Percentiles rank a stretch among this genome's conserved stretches.
Conservation (phyloP, 2,797 vertebrate genomes). For the Tragopan temminckii region DNA sequence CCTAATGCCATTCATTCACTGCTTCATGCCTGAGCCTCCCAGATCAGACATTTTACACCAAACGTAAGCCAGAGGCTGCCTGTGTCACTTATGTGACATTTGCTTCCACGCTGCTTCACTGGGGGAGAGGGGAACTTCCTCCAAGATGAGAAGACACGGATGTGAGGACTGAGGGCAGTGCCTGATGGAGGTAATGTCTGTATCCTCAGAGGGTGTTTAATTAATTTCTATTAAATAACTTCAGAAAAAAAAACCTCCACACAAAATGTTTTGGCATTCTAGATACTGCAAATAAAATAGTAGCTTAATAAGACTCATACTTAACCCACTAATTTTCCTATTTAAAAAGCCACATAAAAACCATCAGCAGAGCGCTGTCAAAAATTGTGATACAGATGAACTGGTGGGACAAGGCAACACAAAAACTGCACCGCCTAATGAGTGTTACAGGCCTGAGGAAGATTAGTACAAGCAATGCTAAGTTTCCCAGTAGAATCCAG, state of each 20-base stretch:
- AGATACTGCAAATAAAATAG: slow-evolving; percentile 28
- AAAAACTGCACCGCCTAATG: background rate
- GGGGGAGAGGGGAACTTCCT: background rate
- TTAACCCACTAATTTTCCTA: slow-evolving; percentile 41
- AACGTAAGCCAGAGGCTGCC: background rate
- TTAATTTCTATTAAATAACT: background rate
- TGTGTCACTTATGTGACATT: background rate
- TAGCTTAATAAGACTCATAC: background rate
- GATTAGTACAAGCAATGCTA: background rate
- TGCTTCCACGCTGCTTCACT: background rate
- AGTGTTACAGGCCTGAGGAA: background rate
- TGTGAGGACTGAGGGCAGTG: background rate
- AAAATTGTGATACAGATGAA: background rate
- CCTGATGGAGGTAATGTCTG: background rate
- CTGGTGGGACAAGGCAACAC: background rate
- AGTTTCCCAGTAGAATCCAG: slow-evolving; percentile 9
- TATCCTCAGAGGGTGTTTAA: background rate
- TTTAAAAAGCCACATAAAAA: slow-evolving; percentile 41
- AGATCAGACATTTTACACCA: background rate
- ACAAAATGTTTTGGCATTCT: background rate
- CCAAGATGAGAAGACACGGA: background rate
- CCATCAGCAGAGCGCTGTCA: background rate
- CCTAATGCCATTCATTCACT: background rate
- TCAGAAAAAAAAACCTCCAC: background rate
- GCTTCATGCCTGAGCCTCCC: background rate